A percentile compares a stretch with the other conserved stretches of the same genome.
phyloP scores from a whole-genome alignment of 37 sponge, comb jelly and placozoan species.

The Petrosia ficiformis region DNA sequence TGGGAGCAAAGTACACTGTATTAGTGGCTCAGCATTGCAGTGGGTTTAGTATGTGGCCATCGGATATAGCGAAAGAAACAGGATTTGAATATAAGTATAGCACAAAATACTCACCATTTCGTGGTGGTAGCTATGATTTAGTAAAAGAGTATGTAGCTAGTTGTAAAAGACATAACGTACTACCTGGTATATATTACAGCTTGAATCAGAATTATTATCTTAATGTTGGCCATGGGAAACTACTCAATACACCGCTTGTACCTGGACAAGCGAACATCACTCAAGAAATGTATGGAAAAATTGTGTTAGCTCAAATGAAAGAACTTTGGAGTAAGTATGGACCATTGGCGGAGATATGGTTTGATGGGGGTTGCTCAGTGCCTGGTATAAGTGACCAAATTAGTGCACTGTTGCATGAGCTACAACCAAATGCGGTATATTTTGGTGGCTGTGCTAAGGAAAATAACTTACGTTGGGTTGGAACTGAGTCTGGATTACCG shows the following conservation, averaged over 20 bases:
- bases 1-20: slow-evolving; percentile 58
- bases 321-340: slow-evolving; percentile 66
- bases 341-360: slow-evolving; percentile 56
- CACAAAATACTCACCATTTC: slow-evolving; percentile 13
- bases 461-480: slow-evolving; percentile 58
- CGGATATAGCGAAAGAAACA: slow-evolving; percentile 32
- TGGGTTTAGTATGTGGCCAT: slow-evolving; percentile 70
- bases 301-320: slow-evolving; percentile 49
- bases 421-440: slow-evolving; percentile 50
- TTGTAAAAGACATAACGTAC: slow-evolving; percentile 24
- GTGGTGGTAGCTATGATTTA: slow-evolving; percentile 31
- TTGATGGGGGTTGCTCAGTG: slow-evolving; percentile 57
- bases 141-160: slow-evolving; percentile 35
- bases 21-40: slow-evolving; percentile 64
- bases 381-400: slow-evolving; percentile 38
- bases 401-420: not conserved
- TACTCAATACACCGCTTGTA: slow-evolving; percentile 20
- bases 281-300: slow-evolving; percentile 46
- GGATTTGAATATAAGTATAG: slow-evolving; percentile 54
- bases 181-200: slow-evolving; percentile 75
- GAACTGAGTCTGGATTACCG: slow-evolving; percentile 45
- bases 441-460: slow-evolving; percentile 38
- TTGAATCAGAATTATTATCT: slow-evolving; percentile 61
- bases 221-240: slow-evolving; percentile 21
- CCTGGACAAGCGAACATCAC: slow-evolving; percentile 58